Evolutionary conservation across 1,140 invertebrate species (phyloP), one percentile per base, ranked within the genome.

Genomic region (Contarinia nasturtii): DNA sequence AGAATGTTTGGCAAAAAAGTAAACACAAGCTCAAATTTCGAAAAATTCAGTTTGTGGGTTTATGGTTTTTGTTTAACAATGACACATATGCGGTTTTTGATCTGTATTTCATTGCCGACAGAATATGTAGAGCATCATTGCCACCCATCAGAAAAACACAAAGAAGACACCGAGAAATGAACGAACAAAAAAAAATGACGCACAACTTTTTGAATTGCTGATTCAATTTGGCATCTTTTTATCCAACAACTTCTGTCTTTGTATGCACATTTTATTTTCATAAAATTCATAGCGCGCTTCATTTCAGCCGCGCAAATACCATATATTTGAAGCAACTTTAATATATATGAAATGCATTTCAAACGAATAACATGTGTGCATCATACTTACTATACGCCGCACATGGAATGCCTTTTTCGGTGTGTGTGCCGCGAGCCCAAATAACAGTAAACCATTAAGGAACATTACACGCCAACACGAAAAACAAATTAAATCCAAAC

Each of bases 311-410:
- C 14, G 17, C 8, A 27, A 17, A 15, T n/a, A 20, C 3, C 45
- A 21, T 27, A 15, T 17, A 27, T 17, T 40, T n/a, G n/a, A 22
- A 33, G 33, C 3, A 7, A 44, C n/a, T 20, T 44, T 18, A 17
- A 17, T 27, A 22, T 34, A 37, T n/a, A 17, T 41, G 45, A 44
- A 27, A 27, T 27, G 27, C 27, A 27, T 27, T 27, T 27, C 27
- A 27, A 27, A 27, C 27, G 27, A 27, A 27, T 27, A 27, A 27
- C 27, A 27, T 27, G 27, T 27, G 27, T 27, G 27, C 27, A 27
- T 27, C 27, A 27, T 54, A 77, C 79, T 81, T 71, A 86, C 82
- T 76, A 62, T 84, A 85, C 41, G 81, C 80, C 22, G 80, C 80
- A 61, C 82, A 86, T 33, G 86, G 86, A 38, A 89, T 74, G 27